phyloP scores from a whole-genome alignment of 2,113 vertebrate species.

The Etheostoma spectabile region DNA sequence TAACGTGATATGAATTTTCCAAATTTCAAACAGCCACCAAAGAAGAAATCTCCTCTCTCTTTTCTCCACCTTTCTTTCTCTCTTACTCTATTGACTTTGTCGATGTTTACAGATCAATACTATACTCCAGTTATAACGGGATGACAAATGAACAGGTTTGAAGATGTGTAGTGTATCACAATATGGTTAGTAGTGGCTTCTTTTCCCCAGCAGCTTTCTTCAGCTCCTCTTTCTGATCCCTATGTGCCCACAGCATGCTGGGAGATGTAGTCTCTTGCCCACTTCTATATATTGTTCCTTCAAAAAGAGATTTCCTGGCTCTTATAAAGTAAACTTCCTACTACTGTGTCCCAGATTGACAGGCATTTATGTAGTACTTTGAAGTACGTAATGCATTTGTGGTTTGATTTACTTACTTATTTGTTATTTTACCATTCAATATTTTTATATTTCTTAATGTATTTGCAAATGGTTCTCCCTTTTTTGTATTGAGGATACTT shows the following conservation, averaged over 20 bases:
- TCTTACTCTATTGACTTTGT: not conserved
- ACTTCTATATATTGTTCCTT: not conserved
- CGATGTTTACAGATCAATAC: not conserved
- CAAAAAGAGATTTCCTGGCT: not conserved
- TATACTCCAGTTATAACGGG: not conserved
- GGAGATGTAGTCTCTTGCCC: not conserved
- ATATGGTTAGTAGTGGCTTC: not conserved
- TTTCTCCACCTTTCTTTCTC: not conserved
- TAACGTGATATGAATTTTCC: constrained; percentile 44
- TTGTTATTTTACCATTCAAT: too few species aligned
- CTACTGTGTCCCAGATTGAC: too few species aligned
- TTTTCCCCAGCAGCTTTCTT: not conserved
- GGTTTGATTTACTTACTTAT: too few species aligned
- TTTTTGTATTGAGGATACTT: too few species aligned
- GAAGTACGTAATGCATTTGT: too few species aligned
- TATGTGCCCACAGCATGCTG: constrained; percentile 1
- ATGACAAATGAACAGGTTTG: not conserved
- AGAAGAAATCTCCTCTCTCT: constrained; percentile 3
- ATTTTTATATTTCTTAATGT: too few species aligned
- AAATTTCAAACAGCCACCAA: constrained; percentile 24
- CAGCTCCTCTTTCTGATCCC: not conserved
- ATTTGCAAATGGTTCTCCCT: too few species aligned
- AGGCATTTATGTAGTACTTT: too few species aligned
- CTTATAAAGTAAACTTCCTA: not conserved
- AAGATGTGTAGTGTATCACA: not conserved